Evolutionary conservation across 2,797 vertebrate species (phyloP).

Genomic region (Distichodus sexfasciatus): DNA sequence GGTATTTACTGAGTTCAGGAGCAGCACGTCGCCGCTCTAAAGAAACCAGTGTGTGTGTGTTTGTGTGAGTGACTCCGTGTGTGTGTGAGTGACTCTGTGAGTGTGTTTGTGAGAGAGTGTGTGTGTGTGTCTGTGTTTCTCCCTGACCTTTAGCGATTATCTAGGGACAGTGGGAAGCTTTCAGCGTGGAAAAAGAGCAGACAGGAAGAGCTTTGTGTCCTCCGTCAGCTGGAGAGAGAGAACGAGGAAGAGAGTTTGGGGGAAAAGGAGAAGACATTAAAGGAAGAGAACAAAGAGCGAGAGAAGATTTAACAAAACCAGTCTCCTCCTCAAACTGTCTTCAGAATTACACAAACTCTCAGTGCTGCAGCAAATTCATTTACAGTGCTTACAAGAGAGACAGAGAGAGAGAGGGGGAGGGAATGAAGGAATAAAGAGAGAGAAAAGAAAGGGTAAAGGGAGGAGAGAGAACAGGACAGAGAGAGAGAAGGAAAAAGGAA

Average conservation of each 20-base stretch:
- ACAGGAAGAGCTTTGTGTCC: background rate
- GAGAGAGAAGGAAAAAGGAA: background rate
- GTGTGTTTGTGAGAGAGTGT: slow-evolving; percentile 5
- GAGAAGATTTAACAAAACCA: too few relatives aligned
- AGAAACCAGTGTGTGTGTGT: background rate
- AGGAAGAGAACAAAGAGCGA: too few relatives aligned
- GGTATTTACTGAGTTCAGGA: slow-evolving; percentile 4
- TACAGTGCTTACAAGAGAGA: too few relatives aligned
- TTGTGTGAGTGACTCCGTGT: background rate
- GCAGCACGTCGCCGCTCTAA: background rate
- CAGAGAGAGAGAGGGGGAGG: background rate
- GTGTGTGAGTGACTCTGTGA: background rate
- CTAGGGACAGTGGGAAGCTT: background rate
- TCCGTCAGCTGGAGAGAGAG: background rate
- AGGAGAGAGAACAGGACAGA: background rate
- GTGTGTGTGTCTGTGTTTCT: background rate
- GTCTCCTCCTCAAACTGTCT: too few relatives aligned
- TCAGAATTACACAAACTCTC: too few relatives aligned
- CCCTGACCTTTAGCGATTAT: background rate
- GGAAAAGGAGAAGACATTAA: background rate
- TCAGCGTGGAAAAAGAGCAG: background rate
- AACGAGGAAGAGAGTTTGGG: background rate
- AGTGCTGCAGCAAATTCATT: too few relatives aligned
- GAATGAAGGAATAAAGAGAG: background rate
- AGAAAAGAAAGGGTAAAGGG: too few relatives aligned